Base-by-base conservation (phyloP, 64 coral and sea anemone species). In the Porites australiensis region DNA sequence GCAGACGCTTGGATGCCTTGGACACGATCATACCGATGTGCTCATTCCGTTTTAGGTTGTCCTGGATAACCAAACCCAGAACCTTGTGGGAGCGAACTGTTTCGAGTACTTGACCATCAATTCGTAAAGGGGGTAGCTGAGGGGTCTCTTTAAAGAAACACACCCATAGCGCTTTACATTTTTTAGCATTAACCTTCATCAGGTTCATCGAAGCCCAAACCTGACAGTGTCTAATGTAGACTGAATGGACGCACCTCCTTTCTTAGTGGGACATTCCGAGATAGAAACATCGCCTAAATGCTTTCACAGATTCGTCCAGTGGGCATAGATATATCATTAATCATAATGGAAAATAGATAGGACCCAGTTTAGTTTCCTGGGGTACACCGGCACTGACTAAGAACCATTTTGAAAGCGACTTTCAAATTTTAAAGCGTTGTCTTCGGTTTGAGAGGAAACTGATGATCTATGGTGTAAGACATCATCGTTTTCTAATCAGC, bases 161-260 rank as follows among this genome's bases (percentile, higher is more conserved):
- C 61, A 58, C 13, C 75, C 87, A 5, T 50, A 86, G 11, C 77
- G 85, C 90, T 86, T 92, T 92, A 75, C 91, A 88, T 74, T 93
- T 93, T 43, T 93, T 75, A 78, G 58, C 61, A 48, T 93, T 93
- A 46, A 89, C 79, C 67, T 94, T 77, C 53, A 94, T 70, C 71
- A 66, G 21, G 87, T 89, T 94, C 46, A 78, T 74, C 37, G 9
- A 61, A 48, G 71, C 72, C 91, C 91, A 88, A 50, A n/a, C 21
- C 43, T 70, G 58, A 90, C 78, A 22, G 87, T 83, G 49, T 83
- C 58, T 44, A 85, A 68, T 77, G 67, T 79, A 37, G 61, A 77
- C 57, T 94, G 92, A 72, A 94, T 89, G n/a, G 22, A 59, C 37
- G 52, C 77, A 37, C 44, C 57, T 77, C 87, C 60, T 53, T 93